Percentiles rank a stretch among this genome's conserved stretches.
phyloP scores from a whole-genome alignment of 1,140 invertebrate genomes.

The Archegozetes longisetosus region DNA sequence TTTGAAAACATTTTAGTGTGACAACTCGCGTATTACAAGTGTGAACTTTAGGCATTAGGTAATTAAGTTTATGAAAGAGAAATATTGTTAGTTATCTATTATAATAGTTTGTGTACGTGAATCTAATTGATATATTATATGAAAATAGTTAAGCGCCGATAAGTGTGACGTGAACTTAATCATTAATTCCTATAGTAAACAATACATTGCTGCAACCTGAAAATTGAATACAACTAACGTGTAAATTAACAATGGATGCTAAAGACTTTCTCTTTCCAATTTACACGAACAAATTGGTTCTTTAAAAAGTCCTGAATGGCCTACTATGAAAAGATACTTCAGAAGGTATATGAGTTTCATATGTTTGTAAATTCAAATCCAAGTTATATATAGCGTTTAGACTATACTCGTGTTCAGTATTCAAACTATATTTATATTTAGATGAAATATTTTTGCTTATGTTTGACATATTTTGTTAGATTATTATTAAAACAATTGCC shows the following conservation, averaged over 20 bases:
- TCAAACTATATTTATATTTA: not conserved
- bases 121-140: not conserved
- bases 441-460: not conserved
- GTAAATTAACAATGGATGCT: not conserved
- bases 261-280: slow-evolving; percentile 9
- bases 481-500: not conserved
- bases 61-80: too few species aligned
- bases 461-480: not conserved
- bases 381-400: not conserved
- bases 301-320: not conserved
- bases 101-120: not conserved
- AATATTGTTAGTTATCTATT: not conserved
- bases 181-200: not conserved
- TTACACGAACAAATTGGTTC: slow-evolving; percentile 7
- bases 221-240: not conserved
- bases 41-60: too few species aligned
- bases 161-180: not conserved
- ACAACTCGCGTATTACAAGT: too few species aligned
- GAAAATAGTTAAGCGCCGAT: not conserved
- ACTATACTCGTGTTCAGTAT: not conserved
- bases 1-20: too few species aligned
- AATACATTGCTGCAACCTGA: not conserved
- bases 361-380: not conserved
- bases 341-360: slow-evolving; percentile 1
- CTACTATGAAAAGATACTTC: slow-evolving; percentile 5